These are phyloP conservation scores for Oreochromis niloticus DNA, from an alignment of 2,113 vertebrate genomes.

Conservation along the genomic window DNA sequence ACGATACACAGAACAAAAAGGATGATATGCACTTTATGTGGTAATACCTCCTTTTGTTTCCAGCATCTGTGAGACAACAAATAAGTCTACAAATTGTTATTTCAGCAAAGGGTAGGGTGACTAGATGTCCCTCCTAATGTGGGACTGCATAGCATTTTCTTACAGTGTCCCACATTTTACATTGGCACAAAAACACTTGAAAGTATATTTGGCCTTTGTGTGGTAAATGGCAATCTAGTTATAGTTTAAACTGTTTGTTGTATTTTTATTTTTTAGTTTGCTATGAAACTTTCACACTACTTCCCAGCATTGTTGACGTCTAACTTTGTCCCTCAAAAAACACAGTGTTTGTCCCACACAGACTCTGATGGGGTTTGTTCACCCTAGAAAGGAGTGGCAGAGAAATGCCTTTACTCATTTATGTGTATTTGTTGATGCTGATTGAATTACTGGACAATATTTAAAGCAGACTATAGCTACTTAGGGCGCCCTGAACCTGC, in stretches of 20 bases:
- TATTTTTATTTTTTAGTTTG: background rate
- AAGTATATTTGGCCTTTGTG: background rate
- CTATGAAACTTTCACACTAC: background rate
- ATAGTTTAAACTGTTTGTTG: background rate
- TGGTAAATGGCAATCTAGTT: background rate
- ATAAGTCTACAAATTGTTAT: background rate
- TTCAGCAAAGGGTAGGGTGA: background rate
- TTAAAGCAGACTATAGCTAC: background rate
- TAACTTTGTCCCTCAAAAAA: background rate
- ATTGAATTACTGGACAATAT: background rate
- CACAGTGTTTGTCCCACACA: background rate
- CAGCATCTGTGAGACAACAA: background rate
- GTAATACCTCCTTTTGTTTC: background rate
- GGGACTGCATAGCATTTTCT: background rate
- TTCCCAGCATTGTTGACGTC: background rate
- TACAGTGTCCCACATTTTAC: background rate
- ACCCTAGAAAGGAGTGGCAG: background rate
- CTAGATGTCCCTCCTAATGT: background rate
- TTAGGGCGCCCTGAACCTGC: background rate
- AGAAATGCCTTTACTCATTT: background rate
- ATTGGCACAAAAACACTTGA: background rate
- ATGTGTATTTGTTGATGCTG: background rate
- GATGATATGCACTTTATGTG: background rate
- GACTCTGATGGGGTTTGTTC: background rate
- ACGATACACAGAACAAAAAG: rapidly evolving